Evolutionary conservation across 2,888 invertebrate species (phyloP).

Genomic region (Laothoe populi): DNA sequence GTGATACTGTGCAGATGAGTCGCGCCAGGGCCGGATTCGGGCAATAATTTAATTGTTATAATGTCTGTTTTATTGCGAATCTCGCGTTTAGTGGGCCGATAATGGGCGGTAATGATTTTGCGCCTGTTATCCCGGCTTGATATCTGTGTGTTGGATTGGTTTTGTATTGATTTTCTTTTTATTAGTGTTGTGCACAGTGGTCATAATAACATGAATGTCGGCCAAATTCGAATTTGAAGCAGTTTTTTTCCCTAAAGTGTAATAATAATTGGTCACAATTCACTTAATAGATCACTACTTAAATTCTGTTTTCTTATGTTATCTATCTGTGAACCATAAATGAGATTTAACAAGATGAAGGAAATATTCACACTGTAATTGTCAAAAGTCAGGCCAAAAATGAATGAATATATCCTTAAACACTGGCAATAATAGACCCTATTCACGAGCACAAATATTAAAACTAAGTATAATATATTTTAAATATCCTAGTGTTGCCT

Average conservation of each 20-base stretch:
- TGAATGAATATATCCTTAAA: too few relatives aligned
- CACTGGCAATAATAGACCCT: too few relatives aligned
- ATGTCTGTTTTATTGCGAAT: slow-evolving; percentile 81
- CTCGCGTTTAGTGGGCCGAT: slow-evolving; percentile 73
- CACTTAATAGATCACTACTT: too few relatives aligned
- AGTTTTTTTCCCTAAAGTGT: too few relatives aligned
- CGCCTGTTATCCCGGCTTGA: slow-evolving; percentile 49
- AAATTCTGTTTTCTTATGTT: too few relatives aligned
- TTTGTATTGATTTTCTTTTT: slow-evolving; percentile 35
- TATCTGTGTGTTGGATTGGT: slow-evolving; percentile 39
- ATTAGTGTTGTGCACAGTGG: slow-evolving; percentile 8
- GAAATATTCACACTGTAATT: too few relatives aligned
- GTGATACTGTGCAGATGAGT: slow-evolving; percentile 83
- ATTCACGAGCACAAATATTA: too few relatives aligned
- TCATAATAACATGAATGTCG: slow-evolving; percentile 3
- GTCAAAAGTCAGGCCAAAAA: too few relatives aligned
- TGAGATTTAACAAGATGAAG: too few relatives aligned
- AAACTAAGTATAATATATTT: background rate
- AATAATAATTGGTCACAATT: too few relatives aligned
- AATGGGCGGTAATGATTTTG: slow-evolving; percentile 76
- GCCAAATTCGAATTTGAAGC: too few relatives aligned
- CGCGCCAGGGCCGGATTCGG: slow-evolving; percentile 72
- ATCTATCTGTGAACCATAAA: too few relatives aligned
- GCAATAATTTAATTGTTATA: slow-evolving; percentile 77
- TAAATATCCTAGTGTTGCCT: background rate